These are phyloP conservation scores for Allobates femoralis DNA, from an alignment of 2,797 vertebrate species.

Conservation along the genomic window DNA sequence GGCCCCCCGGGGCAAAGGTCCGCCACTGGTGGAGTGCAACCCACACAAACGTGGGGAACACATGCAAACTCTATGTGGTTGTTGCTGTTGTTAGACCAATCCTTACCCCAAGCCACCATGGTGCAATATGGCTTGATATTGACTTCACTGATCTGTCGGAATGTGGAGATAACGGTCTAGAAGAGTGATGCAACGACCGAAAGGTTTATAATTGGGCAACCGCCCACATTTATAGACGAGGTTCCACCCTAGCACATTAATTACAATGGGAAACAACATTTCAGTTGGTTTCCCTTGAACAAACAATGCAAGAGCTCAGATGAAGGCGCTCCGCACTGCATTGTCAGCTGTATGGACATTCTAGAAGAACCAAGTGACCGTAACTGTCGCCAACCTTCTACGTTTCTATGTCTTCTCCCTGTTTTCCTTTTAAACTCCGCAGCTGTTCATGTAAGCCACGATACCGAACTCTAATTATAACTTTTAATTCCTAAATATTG, in stretches of 20 bases:
- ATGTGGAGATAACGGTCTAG: neutral
- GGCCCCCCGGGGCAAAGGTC: no score
- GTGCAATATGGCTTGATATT: neutral
- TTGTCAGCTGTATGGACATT: constrained; percentile 15
- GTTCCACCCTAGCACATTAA: neutral
- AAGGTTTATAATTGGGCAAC: neutral
- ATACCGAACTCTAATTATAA: constrained; percentile 44
- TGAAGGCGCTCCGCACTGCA: neutral
- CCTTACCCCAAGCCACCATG: no score
- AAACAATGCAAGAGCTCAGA: neutral
- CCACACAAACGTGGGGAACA: no score
- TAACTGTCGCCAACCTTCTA: constrained; percentile 21
- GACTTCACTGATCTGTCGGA: neutral
- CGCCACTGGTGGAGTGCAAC: no score
- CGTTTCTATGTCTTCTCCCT: constrained; percentile 39
- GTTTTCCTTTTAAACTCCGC: constrained; percentile 38
- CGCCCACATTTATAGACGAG: neutral
- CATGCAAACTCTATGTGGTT: no score
- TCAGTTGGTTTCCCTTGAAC: neutral
- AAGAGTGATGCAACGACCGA: neutral
- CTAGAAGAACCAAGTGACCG: constrained; percentile 1
- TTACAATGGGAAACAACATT: no score
- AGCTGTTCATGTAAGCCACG: constrained; percentile 42
- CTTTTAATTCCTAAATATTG: constrained; percentile 54
- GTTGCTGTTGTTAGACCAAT: no score